Evolutionary conservation across 2,888 invertebrate genomes (phyloP).

Genomic region (Mamestra brassicae): DNA sequence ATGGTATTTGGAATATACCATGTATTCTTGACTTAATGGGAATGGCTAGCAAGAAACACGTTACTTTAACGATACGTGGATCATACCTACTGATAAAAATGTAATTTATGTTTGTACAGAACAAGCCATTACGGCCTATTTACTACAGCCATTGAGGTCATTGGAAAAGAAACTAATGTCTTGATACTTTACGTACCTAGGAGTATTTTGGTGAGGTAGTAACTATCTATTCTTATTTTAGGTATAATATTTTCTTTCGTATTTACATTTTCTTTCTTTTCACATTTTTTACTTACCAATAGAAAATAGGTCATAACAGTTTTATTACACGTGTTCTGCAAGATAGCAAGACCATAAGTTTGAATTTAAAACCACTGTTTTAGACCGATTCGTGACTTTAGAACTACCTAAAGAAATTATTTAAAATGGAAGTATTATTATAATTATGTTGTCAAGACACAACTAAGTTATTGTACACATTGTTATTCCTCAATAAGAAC

Average conservation of each 20-base stretch:
- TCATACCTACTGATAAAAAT: slow-evolving; percentile 9
- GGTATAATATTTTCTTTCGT: too few species aligned
- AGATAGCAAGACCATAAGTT: not conserved
- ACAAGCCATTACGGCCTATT: slow-evolving; percentile 26
- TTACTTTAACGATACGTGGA: not conserved
- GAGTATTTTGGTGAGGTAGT: too few species aligned
- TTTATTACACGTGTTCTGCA: too few species aligned
- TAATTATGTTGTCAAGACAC: too few species aligned
- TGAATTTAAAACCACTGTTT: not conserved
- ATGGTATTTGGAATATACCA: not conserved
- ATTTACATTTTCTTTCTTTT: too few species aligned
- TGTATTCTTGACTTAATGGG: not conserved
- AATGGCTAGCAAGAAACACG: not conserved
- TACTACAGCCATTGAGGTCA: slow-evolving; percentile 18
- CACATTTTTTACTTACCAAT: too few species aligned
- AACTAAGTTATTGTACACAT: too few species aligned
- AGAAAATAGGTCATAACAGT: too few species aligned
- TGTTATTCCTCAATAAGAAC: not conserved
- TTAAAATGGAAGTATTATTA: not conserved
- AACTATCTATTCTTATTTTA: too few species aligned
- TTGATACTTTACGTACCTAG: not conserved
- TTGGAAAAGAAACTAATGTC: slow-evolving; percentile 9
- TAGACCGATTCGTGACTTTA: not conserved
- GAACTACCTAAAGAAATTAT: not conserved
- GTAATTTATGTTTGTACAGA: slow-evolving; percentile 1